These are phyloP conservation scores for Cossypha polioptera DNA, from an alignment of 2,797 vertebrate genomes.

Conservation along the genomic window DNA sequence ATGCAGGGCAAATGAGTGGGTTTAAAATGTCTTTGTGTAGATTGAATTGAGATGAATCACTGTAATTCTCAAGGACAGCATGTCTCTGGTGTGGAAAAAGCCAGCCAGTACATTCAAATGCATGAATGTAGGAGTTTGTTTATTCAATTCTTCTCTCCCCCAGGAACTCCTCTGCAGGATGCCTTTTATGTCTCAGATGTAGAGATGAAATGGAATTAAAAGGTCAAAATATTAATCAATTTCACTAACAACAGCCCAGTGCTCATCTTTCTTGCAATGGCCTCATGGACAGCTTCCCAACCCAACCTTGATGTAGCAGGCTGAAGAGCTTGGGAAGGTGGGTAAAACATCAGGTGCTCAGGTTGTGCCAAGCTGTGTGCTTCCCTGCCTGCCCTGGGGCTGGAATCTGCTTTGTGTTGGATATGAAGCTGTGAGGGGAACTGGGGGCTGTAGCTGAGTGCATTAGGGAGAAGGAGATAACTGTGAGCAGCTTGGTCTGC, in stretches of 20 bases:
- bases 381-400: fast-evolving
- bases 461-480: background rate
- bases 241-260: background rate
- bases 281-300: background rate
- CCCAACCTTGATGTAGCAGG: background rate
- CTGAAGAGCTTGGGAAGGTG: background rate
- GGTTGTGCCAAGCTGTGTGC: background rate
- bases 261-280: background rate
- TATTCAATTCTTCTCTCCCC: background rate
- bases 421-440: background rate
- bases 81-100: background rate
- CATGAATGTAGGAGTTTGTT: background rate
- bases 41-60: constrained; percentile 27
- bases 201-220: constrained; percentile 21
- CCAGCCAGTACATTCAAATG: background rate
- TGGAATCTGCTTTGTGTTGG: background rate
- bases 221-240: background rate
- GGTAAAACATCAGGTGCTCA: background rate
- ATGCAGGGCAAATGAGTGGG: background rate
- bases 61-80: background rate
- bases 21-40: background rate
- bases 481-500: background rate
- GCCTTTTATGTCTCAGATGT: background rate
- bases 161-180: background rate
- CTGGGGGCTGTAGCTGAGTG: background rate